Base-by-base conservation (phyloP, 2,113 vertebrate species). In the Limnothrissa miodon region DNA sequence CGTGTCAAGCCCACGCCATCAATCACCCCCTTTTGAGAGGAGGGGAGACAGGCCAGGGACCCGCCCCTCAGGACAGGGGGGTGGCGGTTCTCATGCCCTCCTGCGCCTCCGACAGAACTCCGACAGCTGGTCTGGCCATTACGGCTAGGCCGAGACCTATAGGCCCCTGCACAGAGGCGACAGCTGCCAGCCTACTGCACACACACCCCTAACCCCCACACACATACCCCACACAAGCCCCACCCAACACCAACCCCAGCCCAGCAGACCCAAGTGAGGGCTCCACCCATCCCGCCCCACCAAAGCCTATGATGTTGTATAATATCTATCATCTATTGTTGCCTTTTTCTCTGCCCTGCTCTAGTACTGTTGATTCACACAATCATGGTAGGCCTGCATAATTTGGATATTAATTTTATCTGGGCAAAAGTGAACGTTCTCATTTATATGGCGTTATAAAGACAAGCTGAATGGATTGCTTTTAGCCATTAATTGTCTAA, bases 41-140 rank as follows among this genome's bases (percentile, higher is more conserved):
- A 91, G 90, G 90, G 92, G 92, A 94, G 93, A 95, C 94, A 95
- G 94, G 91, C 93, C 86, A 87, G 91, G 92, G 93, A 94, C 92
- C 93, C 93, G 93, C 94, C 94, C 91, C 91, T 87, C 86, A 91
- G 91, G 93, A 92, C 91, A 91, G 91, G 92, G 93, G 93, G 94
- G 93, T 92, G 91, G 90, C 91, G 91, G 94, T 95, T 95, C 94
- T 94, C 94, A 95, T 95, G 94, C 93, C 94, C 94, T 95, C 93
- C 94, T 48, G 94, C 91, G 92, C 93, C 92, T 93, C 91, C 90
- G 92, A 94, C 93, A 90, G 92, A 90, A 93, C 91, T 94, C 85
- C 90, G 94, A 95, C 94, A 95, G 94, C 94, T 95, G 94, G 93
- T 95, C 93, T 86, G 90, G 93, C 92, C 93, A 95, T 95, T 94